Conservation (phyloP, 2,113 vertebrate species). For the Tamias sibiricus region DNA sequence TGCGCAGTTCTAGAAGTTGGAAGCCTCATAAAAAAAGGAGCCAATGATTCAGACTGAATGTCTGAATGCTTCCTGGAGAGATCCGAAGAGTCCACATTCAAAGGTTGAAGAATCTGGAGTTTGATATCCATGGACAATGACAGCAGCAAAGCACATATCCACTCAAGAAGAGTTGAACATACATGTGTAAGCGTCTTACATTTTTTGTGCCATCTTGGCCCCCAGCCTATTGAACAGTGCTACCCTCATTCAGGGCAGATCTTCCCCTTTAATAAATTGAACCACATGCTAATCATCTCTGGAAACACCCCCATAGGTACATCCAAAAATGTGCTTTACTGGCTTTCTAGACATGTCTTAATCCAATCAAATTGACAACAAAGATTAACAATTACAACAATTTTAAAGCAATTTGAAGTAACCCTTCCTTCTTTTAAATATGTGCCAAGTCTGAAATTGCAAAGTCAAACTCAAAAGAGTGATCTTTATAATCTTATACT, state of each 20-base stretch:
- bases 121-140: not conserved
- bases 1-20: not conserved
- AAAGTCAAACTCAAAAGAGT: not conserved
- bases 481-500: not conserved
- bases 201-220: not conserved
- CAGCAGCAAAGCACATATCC: not conserved
- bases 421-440: not conserved
- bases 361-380: not conserved
- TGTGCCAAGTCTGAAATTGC: conserved; percentile 27
- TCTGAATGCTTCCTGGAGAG: not conserved
- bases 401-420: not conserved
- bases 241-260: not conserved
- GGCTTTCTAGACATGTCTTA: not conserved
- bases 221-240: not conserved
- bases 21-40: not conserved
- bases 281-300: not conserved
- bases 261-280: not conserved
- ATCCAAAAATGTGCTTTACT: not conserved
- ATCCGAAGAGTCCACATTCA: not conserved
- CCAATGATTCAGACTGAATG: not conserved
- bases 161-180: not conserved
- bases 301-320: not conserved
- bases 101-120: not conserved
- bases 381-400: not conserved
- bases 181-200: not conserved